These are phyloP conservation scores for Fringilla coelebs DNA, from an alignment of 2,797 vertebrate genomes.

Conservation along the genomic window DNA sequence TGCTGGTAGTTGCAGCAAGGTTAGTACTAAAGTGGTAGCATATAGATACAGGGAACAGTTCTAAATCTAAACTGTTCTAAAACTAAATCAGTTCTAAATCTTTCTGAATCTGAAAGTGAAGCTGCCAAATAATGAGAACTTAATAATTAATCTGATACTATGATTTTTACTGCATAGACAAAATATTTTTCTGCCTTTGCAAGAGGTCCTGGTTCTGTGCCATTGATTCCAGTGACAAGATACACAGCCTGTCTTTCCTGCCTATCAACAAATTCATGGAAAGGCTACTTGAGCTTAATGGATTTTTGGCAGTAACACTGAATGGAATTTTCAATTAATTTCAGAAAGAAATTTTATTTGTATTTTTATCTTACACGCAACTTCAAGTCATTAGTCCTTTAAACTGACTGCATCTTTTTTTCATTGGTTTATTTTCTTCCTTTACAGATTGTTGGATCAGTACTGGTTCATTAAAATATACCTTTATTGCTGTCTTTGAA, in stretches of 20 bases:
- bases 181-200: not conserved
- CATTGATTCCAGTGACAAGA: not conserved
- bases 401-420: not conserved
- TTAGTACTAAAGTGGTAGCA: not conserved
- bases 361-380: not conserved
- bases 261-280: not conserved
- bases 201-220: not conserved
- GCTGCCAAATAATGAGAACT: not conserved
- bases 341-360: slow-evolving; percentile 7
- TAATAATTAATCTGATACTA: not conserved
- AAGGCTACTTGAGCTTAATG: not conserved
- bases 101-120: not conserved
- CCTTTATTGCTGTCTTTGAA: not conserved
- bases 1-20: not conserved
- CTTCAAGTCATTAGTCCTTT: not conserved
- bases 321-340: slow-evolving; percentile 24
- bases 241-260: not conserved
- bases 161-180: not conserved
- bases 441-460: not conserved
- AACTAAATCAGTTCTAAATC: not conserved
- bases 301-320: not conserved
- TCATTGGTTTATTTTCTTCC: not conserved
- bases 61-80: not conserved
- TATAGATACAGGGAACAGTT: not conserved
- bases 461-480: not conserved